Base-by-base conservation (phyloP, 2,888 invertebrate species). In the Perdita meconis region DNA sequence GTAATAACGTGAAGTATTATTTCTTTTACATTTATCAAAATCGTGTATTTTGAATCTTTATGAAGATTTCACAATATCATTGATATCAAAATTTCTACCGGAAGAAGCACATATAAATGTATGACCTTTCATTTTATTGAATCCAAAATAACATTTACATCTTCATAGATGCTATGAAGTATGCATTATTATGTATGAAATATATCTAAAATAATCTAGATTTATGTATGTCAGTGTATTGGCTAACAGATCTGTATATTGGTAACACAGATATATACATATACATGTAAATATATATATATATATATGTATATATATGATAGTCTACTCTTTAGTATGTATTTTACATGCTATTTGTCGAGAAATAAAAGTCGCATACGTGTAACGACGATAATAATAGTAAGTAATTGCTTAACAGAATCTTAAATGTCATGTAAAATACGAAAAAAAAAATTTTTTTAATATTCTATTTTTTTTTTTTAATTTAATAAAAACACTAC, bases 111-210 rank as follows among this genome's bases (percentile, higher is more conserved):
- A 47, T 82, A 80, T 78, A 74, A 81, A 82, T 78, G 73, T 80
- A 57, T 68, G 57, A 55, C 40, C 63, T 63, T 68, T 44, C 75
- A 69, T 30, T 84, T 86, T 86, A 86, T 83, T 86, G 69, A 82
- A 65, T 73, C 82, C 78, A 85, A 81, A 78, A 71, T 73, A 80
- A 74, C 78, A 73, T 70, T 81, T 85, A 85, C 85, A 85, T 63
- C 80, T 80, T 80, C 85, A 85, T 85, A 85, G 84, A 85, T 85
- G 69, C 83, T 85, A 85, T 85, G 85, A 83, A 75, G 78, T 76
- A 82, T 78, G 73, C 38, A 44, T 68, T 59, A 50, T 70, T 38
- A 13, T 68, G 65, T 83, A 78, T 74, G 63, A 73, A 85, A 83
- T 70, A 81, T 80, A 59, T 80, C 16, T 53, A 57, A 67, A 68